Conservation (phyloP, 2,797 vertebrate species). For the Pseudotriccus pelzelni region DNA sequence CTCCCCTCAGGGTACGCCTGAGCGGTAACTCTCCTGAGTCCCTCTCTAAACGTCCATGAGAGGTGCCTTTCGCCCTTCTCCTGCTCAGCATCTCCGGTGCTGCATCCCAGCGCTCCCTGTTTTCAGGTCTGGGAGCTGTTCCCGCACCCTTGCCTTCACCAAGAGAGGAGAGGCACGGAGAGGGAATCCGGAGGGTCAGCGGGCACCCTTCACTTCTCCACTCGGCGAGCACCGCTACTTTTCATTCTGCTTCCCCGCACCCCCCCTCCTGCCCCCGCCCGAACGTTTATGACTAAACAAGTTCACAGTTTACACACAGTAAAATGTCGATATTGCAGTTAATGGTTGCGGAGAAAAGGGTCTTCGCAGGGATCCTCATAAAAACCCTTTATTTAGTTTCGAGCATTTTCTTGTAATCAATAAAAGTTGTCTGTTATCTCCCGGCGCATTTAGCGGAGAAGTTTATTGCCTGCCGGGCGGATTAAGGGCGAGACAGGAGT, state of each 20-base stretch:
- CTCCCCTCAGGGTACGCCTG: background rate
- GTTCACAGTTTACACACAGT: slow-evolving; percentile 45
- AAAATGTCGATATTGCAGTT: slow-evolving; percentile 10
- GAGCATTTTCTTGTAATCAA: slow-evolving; percentile 61
- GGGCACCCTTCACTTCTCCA: background rate
- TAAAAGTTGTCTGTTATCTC: slow-evolving; percentile 69
- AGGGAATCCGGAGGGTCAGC: no score
- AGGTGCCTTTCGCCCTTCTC: background rate
- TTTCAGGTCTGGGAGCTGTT: background rate
- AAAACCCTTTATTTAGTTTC: slow-evolving; percentile 61
- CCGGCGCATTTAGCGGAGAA: slow-evolving; percentile 61
- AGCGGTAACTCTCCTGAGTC: no score
- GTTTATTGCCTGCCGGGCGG: slow-evolving; percentile 69
- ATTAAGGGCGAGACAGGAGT: slow-evolving; percentile 69
- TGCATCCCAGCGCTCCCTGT: background rate
- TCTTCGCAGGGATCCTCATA: slow-evolving; percentile 56
- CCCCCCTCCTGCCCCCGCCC: background rate
- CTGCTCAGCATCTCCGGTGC: background rate
- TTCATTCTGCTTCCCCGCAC: background rate
- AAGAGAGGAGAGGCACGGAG: background rate
- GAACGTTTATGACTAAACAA: slow-evolving; percentile 9
- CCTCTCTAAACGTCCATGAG: fast-evolving
- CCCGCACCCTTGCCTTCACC: no score
- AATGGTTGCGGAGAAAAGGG: background rate
- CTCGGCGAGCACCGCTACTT: background rate